phyloP scores from a whole-genome alignment of 1,140 invertebrate genomes.

The Pachyrhynchus sulphureomaculatus region DNA sequence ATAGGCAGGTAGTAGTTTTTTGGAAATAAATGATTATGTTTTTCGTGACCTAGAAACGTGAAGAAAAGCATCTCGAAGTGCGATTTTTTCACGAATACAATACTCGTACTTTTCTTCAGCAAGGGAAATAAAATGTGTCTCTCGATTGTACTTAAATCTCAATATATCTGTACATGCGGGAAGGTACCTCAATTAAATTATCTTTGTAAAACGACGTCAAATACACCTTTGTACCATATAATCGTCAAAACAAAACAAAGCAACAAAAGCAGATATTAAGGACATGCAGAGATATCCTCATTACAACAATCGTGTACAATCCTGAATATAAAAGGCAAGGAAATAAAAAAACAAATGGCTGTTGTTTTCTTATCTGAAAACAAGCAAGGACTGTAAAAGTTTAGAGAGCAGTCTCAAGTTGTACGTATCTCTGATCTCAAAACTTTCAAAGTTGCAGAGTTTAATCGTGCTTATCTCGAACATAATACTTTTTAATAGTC shows the following conservation, averaged over 20 bases:
- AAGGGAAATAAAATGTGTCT: no score
- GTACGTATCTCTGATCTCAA: not conserved
- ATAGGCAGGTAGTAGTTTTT: not conserved
- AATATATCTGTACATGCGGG: no score
- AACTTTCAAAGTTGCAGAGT: not conserved
- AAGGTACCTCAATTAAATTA: no score
- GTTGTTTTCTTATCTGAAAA: conserved; percentile 5
- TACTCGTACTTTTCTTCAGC: no score
- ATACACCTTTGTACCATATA: no score
- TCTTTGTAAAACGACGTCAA: no score
- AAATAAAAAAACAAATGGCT: not conserved
- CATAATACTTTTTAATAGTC: not conserved
- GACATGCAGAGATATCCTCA: not conserved
- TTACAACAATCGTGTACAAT: not conserved
- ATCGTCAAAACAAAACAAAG: no score
- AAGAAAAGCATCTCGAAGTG: not conserved
- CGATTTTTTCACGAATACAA: no score
- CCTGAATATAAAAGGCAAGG: not conserved
- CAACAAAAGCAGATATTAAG: no score
- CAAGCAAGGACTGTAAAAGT: not conserved
- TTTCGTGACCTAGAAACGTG: not conserved
- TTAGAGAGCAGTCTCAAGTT: not conserved
- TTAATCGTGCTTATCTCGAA: not conserved
- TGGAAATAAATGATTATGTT: no score
- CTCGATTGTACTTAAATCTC: no score